Base-by-base conservation (phyloP, 1,140 invertebrate species). In the Drosophila chauvacae region DNA sequence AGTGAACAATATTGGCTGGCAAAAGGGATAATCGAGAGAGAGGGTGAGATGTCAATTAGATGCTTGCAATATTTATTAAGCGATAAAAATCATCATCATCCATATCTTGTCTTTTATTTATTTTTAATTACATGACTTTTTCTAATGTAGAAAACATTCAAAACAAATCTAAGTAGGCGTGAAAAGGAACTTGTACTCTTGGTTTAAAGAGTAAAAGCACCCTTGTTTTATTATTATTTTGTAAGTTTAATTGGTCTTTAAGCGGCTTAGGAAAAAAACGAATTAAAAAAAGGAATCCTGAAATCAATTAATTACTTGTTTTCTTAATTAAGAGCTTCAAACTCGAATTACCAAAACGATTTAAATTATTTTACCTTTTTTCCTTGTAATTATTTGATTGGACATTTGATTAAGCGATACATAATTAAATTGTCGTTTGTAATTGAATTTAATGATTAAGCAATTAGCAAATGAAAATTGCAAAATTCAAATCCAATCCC, bases 401-500 rank as follows among this genome's bases (percentile, higher is more conserved):
- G 47, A 41, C 51, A 58, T 76, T 76, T 58, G 61, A 76, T 76
- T 76, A 66, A 66, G 41, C 28, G 55, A 37, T 61, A 53, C 61
- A 59, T 76, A 76, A 76, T 76, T 76, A 76, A 66, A 56, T 56
- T 45, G 48, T 39, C 48, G 51, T 58, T 48, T 44, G 53, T 76
- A 76, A 76, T 76, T 76, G 55, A 76, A 76, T 73, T 72, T 58
- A 73, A 73, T 72, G 53, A 59, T 73, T 50, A 45, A 60, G 56
- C 62, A 76, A 77, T 77, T 77, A 77, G 73, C 26, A 77, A 77
- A 77, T 77, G 63, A 60, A 59, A 77, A 56, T 61, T 56, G 48
- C 28, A 33, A 60, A 73, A 72, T 73, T 33, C 45, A 42, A 72
- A 72, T 60, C 55, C 50, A 72, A 73, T 41, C 47, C 41, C 10